Conservation (phyloP, 2,888 invertebrate genomes). For the Drepana falcataria region DNA sequence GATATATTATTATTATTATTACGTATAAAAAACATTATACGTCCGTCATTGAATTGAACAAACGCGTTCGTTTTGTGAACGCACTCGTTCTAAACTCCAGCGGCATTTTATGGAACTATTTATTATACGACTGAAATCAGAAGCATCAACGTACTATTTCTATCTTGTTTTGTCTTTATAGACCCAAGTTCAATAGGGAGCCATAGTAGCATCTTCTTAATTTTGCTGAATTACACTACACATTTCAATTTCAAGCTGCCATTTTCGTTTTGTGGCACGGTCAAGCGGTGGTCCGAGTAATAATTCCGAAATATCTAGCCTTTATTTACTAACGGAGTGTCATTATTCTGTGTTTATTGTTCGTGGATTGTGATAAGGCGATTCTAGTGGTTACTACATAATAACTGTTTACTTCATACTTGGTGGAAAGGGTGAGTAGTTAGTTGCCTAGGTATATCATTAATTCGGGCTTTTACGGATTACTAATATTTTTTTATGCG, state of each 20-base stretch:
- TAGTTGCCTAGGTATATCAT: slow-evolving; percentile 31
- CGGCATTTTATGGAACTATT: slow-evolving; percentile 14
- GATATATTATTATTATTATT: too few relatives aligned
- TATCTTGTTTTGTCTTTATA: not conserved
- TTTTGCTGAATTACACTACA: slow-evolving; percentile 26
- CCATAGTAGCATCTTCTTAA: slow-evolving; percentile 10
- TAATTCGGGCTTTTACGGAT: slow-evolving; percentile 42
- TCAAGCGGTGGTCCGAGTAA: slow-evolving; percentile 61
- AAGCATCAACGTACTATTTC: slow-evolving; percentile 2
- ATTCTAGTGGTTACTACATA: slow-evolving; percentile 39
- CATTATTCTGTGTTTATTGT: slow-evolving; percentile 36
- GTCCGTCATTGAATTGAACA: too few relatives aligned
- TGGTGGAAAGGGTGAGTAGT: slow-evolving; percentile 69
- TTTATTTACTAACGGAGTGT: slow-evolving; percentile 43
- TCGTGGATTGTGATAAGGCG: slow-evolving; percentile 32
- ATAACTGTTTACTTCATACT: slow-evolving; percentile 60
- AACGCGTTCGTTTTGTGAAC: not conserved
- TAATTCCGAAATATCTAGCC: slow-evolving; percentile 42
- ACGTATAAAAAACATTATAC: too few relatives aligned
- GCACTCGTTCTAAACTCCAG: slow-evolving; percentile 6
- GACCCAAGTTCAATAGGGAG: not conserved
- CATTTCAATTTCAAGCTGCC: slow-evolving; percentile 65
- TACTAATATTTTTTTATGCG: slow-evolving; percentile 16
- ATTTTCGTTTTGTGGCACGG: slow-evolving; percentile 78
- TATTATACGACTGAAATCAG: slow-evolving; percentile 11